Percentiles rank a stretch among this genome's conserved stretches.
Evolutionary conservation across 2,888 invertebrate genomes (phyloP).

Genomic region (Diarsia dahlii): DNA sequence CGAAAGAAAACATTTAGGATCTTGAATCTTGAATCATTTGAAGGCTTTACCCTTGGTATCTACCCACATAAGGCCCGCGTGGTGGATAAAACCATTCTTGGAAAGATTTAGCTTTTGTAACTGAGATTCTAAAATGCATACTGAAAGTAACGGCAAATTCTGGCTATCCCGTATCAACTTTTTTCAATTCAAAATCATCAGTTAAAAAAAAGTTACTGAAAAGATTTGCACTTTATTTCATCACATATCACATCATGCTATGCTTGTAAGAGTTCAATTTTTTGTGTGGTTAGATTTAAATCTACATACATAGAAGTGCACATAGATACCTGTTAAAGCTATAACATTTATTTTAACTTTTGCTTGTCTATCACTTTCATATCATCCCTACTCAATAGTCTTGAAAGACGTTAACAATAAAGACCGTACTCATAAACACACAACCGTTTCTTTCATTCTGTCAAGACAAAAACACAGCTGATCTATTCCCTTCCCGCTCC

Average conservation of each 20-base stretch:
- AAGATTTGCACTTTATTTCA: background rate
- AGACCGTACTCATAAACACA: constrained; percentile 1
- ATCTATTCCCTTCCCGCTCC: constrained; percentile 29
- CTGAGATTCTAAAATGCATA: background rate
- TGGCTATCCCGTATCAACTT: background rate
- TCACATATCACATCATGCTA: too few relatives aligned
- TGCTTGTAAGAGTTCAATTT: background rate
- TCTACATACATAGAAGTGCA: background rate
- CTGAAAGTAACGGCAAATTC: background rate
- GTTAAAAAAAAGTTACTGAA: background rate
- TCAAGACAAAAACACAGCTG: constrained; percentile 42
- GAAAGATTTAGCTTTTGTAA: background rate
- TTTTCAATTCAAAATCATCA: background rate
- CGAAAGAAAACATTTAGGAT: background rate
- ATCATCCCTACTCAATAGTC: background rate
- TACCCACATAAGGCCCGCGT: background rate
- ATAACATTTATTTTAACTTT: background rate
- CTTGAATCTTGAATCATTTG: background rate
- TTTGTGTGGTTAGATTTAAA: background rate
- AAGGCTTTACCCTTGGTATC: background rate
- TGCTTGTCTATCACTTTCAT: background rate
- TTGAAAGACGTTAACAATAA: constrained; percentile 3
- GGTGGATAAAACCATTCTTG: background rate
- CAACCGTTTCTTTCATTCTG: constrained; percentile 39
- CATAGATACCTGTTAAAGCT: background rate